Evolutionary conservation across 2,888 invertebrate species (phyloP).

Genomic region (Lypha dubia): DNA sequence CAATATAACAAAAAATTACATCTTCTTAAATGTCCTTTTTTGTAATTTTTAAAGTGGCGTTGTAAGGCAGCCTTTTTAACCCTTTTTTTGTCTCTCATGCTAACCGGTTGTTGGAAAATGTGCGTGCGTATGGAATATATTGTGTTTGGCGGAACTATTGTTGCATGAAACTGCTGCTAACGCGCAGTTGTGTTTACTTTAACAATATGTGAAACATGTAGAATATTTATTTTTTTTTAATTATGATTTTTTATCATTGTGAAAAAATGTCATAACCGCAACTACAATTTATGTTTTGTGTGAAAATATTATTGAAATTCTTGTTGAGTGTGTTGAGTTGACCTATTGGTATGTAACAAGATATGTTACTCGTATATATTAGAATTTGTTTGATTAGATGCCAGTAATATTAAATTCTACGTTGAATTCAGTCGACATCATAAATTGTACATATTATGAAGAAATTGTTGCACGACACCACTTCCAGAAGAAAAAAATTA

Average conservation of each 20-base stretch:
- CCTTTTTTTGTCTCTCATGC: slow-evolving; percentile 35
- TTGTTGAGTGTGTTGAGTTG: background rate
- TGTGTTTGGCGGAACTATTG: slow-evolving; percentile 10
- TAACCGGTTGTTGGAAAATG: background rate
- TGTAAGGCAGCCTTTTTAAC: slow-evolving; percentile 13
- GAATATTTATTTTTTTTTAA: slow-evolving; percentile 2
- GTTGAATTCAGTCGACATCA: no score
- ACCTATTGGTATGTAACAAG: background rate
- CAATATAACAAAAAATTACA: background rate
- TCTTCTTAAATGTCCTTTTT: slow-evolving; percentile 1
- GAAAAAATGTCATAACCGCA: slow-evolving; percentile 46
- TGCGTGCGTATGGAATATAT: background rate
- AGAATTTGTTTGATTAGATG: no score
- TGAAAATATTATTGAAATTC: background rate
- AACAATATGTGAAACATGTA: background rate
- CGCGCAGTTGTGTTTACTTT: slow-evolving; percentile 41
- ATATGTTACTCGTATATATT: no score
- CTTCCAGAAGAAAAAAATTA: no score
- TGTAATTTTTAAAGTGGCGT: slow-evolving; percentile 6
- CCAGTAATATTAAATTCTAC: no score
- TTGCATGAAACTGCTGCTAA: slow-evolving; percentile 48
- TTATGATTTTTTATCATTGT: slow-evolving; percentile 29
- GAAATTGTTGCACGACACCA: no score
- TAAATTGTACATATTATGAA: no score
- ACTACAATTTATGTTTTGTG: background rate